Evolutionary conservation across 2,888 invertebrate species (phyloP).

Genomic region (Drosophila anceps): DNA sequence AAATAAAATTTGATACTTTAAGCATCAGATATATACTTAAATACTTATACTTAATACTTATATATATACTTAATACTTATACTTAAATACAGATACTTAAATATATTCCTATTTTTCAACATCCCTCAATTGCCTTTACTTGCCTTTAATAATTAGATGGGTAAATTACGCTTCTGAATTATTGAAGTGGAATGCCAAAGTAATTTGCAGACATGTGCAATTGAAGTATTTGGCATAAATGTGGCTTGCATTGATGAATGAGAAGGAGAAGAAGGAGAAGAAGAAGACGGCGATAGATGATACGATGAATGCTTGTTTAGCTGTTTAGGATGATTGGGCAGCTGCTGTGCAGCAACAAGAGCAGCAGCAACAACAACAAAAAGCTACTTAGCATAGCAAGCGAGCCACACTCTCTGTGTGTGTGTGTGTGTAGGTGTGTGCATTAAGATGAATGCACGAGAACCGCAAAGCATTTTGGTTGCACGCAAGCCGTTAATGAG

Average conservation of each 20-base stretch:
- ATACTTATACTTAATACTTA: too few species aligned
- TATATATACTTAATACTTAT: too few species aligned
- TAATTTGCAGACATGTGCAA: not conserved
- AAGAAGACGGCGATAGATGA: slow-evolving; percentile 19
- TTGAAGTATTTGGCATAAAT: slow-evolving; percentile 33
- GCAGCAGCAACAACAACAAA: slow-evolving; percentile 39
- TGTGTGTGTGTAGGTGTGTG: not conserved
- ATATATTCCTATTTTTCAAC: too few species aligned
- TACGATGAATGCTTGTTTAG: slow-evolving; percentile 21
- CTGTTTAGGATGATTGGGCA: slow-evolving; percentile 28
- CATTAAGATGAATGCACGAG: slow-evolving; percentile 54
- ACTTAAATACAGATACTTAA: too few species aligned
- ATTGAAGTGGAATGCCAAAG: not conserved
- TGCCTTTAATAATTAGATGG: not conserved
- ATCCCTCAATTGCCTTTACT: not conserved
- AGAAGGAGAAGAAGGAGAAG: not conserved
- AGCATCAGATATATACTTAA: too few species aligned
- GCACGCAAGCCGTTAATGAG: slow-evolving; percentile 79
- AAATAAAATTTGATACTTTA: too few species aligned
- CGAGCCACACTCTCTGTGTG: slow-evolving; percentile 29
- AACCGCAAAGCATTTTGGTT: slow-evolving; percentile 64
- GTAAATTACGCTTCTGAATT: not conserved
- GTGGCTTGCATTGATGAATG: slow-evolving; percentile 23
- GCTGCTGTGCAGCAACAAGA: slow-evolving; percentile 39
- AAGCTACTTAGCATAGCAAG: slow-evolving; percentile 63